phyloP scores from a whole-genome alignment of 2,797 vertebrate genomes.

The Enteromius anoplus region DNA sequence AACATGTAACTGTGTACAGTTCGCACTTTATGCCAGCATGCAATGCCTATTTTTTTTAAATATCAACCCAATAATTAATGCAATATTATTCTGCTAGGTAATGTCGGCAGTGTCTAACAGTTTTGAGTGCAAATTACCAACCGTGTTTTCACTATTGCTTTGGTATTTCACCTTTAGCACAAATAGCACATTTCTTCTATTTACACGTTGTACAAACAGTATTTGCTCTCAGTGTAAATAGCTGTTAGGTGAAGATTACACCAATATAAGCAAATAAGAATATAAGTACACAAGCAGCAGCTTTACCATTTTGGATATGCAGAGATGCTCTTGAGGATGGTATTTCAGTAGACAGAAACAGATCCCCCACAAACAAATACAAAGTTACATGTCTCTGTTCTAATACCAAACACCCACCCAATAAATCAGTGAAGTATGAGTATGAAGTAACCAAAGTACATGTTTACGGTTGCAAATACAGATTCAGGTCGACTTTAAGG shows the following conservation, averaged over 20 bases:
- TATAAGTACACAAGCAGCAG: neutral
- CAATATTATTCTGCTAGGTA: neutral
- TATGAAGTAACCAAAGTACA: neutral
- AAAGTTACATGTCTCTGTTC: neutral
- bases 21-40: neutral
- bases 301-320: neutral
- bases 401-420: neutral
- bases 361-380: neutral
- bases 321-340: neutral
- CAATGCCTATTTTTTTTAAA: no score
- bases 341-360: neutral
- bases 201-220: neutral
- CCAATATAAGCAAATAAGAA: neutral
- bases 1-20: neutral
- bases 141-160: neutral
- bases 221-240: constrained; percentile 17
- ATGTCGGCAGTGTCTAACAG: no score
- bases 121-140: neutral
- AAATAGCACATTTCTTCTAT: neutral
- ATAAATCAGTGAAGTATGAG: neutral
- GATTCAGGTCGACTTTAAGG: neutral
- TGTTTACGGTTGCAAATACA: neutral
- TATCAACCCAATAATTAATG: neutral
- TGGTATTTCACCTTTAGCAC: neutral
- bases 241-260: neutral